Base-by-base conservation (phyloP, 2,888 invertebrate species). In the Lasius fuliginosus region DNA sequence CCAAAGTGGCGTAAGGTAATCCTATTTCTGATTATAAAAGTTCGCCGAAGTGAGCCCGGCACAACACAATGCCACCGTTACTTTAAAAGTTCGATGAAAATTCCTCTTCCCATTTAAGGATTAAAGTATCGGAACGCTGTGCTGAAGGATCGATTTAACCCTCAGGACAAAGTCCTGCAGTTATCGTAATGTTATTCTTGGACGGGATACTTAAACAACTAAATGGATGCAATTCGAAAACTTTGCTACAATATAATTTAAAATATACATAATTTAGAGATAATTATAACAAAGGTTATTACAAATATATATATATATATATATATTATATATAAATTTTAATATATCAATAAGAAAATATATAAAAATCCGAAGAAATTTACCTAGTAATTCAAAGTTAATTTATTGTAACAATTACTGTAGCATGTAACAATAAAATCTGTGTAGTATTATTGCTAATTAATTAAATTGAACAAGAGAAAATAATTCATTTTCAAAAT, bases 51-150 rank as follows among this genome's bases (percentile, higher is more conserved):
- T 18, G 60, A 81, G 36, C 33, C 46, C 60, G 18, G 46, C 40
- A 27, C 33, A 73, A 79, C 46, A 74, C 79, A 79, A 79, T 79
- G 79, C 33, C 79, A 74, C 46, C 18, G 79, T 81, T 81, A 60
- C 79, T 81, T 81, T 81, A 74, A 81, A 81, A 81, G 79, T 81
- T 81, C 79, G 79, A 75, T 81, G 79, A 81, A 81, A 81, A 81
- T 74, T 75, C 18, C 79, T 46, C 69, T 46, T 60, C 23, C 75
- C 79, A 75, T 81, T 81, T 81, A 75, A 12, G 60, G 79, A 81
- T 81, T 81, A 81, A 81, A 81, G 79, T 81, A 81, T 81, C 79
- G 79, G 79, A 81, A 81, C 75, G 79, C 36, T 60, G 79, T 36
- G 79, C 46, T 60, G 79, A 75, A 75, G 75, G 79, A 46, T 81